phyloP scores from a whole-genome alignment of 2,113 vertebrate species.

The Zeus faber region DNA sequence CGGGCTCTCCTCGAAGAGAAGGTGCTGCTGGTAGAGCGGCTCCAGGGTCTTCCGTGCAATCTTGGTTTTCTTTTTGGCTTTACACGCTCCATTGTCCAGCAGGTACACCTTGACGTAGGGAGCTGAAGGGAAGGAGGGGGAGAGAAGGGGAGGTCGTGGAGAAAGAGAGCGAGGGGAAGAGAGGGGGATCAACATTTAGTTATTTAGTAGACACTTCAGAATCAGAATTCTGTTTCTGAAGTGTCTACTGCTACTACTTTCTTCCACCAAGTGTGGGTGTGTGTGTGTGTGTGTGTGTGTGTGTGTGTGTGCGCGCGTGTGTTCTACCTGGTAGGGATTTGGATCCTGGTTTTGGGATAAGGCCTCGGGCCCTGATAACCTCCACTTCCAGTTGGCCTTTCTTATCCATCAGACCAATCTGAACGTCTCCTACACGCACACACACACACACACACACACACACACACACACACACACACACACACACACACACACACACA shows the following conservation, averaged over 20 bases:
- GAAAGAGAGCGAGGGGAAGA: background rate
- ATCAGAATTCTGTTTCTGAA: no score
- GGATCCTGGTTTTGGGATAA: slow-evolving; percentile 93
- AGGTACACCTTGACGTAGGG: slow-evolving; percentile 98
- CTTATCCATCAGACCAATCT: slow-evolving; percentile 97
- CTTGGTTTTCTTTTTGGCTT: slow-evolving; percentile 99
- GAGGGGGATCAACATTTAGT: no score
- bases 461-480: slow-evolving; percentile 8
- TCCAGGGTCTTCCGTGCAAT: slow-evolving; percentile 99
- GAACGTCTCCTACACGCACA: slow-evolving; percentile 86
- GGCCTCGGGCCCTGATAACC: slow-evolving; percentile 96
- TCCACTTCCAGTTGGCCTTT: slow-evolving; percentile 97
- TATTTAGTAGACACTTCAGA: no score
- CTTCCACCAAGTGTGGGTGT: no score
- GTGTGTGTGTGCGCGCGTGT: slow-evolving; percentile 4
- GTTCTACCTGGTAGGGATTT: slow-evolving; percentile 93
- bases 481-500: background rate
- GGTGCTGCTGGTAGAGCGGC: slow-evolving; percentile 95
- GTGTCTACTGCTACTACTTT: no score
- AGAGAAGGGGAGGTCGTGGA: background rate
- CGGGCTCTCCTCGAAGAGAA: slow-evolving; percentile 95
- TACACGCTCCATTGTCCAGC: slow-evolving; percentile 92
- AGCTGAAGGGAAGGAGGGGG: slow-evolving; percentile 67
- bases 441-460: background rate
- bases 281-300: background rate